Conservation (phyloP, 2,113 vertebrate species). For the Danionella cerebrum region DNA sequence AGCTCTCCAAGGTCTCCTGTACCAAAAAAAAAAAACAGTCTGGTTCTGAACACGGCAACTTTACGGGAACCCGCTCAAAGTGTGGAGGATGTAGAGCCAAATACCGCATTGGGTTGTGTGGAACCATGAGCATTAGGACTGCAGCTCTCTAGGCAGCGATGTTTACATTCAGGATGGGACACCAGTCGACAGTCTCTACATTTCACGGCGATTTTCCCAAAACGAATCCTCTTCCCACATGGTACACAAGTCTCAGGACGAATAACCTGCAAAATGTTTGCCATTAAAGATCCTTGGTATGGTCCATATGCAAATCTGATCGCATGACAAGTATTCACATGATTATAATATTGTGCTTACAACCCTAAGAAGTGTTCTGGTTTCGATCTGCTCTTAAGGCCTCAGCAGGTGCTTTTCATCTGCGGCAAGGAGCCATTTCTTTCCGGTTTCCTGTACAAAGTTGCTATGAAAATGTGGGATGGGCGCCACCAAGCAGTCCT, state of each 20-base stretch:
- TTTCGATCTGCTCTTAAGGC: too few relatives aligned
- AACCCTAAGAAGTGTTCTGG: too few relatives aligned
- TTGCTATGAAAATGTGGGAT: too few relatives aligned
- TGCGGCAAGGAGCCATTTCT: too few relatives aligned
- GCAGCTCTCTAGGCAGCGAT: conserved; percentile 47
- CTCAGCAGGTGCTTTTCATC: too few relatives aligned
- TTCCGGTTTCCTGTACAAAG: too few relatives aligned
- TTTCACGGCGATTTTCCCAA: conserved; percentile 71
- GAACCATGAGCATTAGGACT: background rate
- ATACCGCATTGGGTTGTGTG: conserved; percentile 26
- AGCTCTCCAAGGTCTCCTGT: conserved; percentile 68
- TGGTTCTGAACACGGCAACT: background rate
- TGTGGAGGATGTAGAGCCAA: background rate
- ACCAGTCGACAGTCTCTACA: conserved; percentile 69
- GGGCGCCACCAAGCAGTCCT: too few relatives aligned
- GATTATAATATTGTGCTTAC: too few relatives aligned
- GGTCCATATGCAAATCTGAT: too few relatives aligned
- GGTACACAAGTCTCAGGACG: conserved; percentile 62
- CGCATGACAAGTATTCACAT: too few relatives aligned
- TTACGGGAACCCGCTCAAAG: too few relatives aligned
- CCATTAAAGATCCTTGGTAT: too few relatives aligned
- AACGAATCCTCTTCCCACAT: conserved; percentile 73
- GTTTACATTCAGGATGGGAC: conserved; percentile 68
- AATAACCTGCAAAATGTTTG: conserved; percentile 63
- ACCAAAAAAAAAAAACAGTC: background rate